Percentiles rank a stretch among this genome's conserved stretches.
phyloP scores from a whole-genome alignment of 2,888 invertebrate species.

The Osmoderma eremita region DNA sequence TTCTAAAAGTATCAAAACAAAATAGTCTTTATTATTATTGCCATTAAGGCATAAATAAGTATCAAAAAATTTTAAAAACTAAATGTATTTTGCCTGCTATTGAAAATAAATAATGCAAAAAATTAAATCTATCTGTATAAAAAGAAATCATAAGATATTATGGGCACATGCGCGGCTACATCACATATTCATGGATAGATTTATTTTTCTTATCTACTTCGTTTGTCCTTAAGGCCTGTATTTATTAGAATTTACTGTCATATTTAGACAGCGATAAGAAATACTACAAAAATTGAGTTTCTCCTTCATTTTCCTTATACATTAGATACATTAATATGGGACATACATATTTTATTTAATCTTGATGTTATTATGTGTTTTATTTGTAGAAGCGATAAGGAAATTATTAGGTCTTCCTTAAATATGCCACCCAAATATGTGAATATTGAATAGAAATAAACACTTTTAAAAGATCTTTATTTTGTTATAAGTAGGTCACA shows the following conservation, averaged over 20 bases:
- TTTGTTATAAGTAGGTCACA: no score
- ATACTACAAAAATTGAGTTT: slow-evolving; percentile 16
- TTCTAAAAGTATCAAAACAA: no score
- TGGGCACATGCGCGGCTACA: background rate
- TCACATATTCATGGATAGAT: slow-evolving; percentile 20
- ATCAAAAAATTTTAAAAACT: no score
- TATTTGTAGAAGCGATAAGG: slow-evolving; percentile 11
- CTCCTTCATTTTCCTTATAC: slow-evolving; percentile 17
- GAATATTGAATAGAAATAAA: no score
- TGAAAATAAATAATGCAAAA: no score
- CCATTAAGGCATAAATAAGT: no score
- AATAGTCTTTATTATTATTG: no score
- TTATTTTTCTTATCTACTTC: slow-evolving; percentile 31
- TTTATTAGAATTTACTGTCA: slow-evolving; percentile 20
- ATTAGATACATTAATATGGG: background rate
- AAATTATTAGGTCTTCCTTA: background rate
- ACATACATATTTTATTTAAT: slow-evolving; percentile 4
- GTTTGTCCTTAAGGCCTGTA: slow-evolving; percentile 26
- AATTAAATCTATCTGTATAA: no score
- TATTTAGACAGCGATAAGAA: slow-evolving; percentile 22
- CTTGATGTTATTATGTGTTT: slow-evolving; percentile 24
- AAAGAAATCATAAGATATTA: no score
- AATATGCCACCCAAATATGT: no score
- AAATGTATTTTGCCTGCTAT: no score
- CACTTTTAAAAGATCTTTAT: no score